These are phyloP conservation scores for Chunga burmeisteri DNA, from an alignment of 2,113 vertebrate species.

Conservation along the genomic window DNA sequence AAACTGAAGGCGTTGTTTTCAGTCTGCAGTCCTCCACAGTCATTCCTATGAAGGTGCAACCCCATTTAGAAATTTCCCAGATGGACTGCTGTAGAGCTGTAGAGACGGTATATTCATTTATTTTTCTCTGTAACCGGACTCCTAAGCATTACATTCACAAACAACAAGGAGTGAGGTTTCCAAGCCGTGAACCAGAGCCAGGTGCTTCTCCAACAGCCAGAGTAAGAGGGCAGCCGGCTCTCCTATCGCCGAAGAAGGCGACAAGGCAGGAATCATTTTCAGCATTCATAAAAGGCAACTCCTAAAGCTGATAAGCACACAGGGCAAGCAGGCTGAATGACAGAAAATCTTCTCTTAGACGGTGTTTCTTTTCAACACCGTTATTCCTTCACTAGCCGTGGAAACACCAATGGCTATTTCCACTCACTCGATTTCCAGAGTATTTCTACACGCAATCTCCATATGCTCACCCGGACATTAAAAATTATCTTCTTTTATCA, in stretches of 20 bases:
- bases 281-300: background rate
- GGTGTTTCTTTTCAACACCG: background rate
- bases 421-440: background rate
- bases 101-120: background rate
- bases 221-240: background rate
- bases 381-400: background rate
- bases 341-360: background rate
- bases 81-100: background rate
- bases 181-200: background rate
- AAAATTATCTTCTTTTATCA: background rate
- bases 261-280: background rate
- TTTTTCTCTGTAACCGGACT: background rate
- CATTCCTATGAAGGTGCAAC: background rate
- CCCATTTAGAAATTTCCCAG: background rate
- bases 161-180: background rate
- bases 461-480: background rate
- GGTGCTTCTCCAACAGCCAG: background rate
- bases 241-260: rapidly evolving
- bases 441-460: background rate
- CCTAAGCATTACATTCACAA: background rate
- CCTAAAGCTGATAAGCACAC: background rate
- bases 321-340: background rate
- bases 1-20: background rate
- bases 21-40: background rate
- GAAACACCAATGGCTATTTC: background rate